phyloP scores from a whole-genome alignment of 1,140 invertebrate genomes.

The Amyelois transitella region DNA sequence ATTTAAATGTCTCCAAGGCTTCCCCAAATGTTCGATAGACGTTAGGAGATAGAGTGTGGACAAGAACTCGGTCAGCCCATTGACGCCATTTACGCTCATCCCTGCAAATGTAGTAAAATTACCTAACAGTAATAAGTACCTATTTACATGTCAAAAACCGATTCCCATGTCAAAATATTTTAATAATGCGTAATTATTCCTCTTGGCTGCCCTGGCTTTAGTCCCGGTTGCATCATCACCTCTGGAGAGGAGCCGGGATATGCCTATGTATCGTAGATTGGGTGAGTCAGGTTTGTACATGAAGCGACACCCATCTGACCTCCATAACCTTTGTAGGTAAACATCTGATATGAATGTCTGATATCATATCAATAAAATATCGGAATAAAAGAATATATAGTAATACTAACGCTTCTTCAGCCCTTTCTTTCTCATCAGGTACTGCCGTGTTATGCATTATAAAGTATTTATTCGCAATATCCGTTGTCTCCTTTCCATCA shows the following conservation, averaged over 20 bases:
- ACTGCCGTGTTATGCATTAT: slow-evolving; percentile 85
- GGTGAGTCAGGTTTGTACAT: not conserved
- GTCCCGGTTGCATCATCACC: too few relatives aligned
- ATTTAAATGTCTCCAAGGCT: slow-evolving; percentile 91
- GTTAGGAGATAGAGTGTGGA: slow-evolving; percentile 97
- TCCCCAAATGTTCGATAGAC: slow-evolving; percentile 92
- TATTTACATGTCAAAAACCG: not conserved
- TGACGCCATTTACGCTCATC: slow-evolving; percentile 95
- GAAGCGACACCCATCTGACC: not conserved
- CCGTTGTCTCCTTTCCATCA: slow-evolving; percentile 79
- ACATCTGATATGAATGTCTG: too few relatives aligned
- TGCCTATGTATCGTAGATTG: not conserved
- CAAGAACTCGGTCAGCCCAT: slow-evolving; percentile 94
- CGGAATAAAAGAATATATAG: not conserved
- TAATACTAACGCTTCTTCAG: slow-evolving; percentile 79
- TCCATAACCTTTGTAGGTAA: too few relatives aligned
- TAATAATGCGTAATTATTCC: too few relatives aligned
- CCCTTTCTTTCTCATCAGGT: slow-evolving; percentile 73
- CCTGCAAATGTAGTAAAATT: too few relatives aligned
- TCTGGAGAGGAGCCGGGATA: too few relatives aligned
- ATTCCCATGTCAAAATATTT: too few relatives aligned
- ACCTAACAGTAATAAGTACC: slow-evolving; percentile 12
- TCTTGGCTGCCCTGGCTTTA: too few relatives aligned
- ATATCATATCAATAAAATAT: too few relatives aligned
- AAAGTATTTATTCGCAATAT: slow-evolving; percentile 96